phyloP scores from a whole-genome alignment of 1,140 invertebrate species.

The Antheraea mylitta region DNA sequence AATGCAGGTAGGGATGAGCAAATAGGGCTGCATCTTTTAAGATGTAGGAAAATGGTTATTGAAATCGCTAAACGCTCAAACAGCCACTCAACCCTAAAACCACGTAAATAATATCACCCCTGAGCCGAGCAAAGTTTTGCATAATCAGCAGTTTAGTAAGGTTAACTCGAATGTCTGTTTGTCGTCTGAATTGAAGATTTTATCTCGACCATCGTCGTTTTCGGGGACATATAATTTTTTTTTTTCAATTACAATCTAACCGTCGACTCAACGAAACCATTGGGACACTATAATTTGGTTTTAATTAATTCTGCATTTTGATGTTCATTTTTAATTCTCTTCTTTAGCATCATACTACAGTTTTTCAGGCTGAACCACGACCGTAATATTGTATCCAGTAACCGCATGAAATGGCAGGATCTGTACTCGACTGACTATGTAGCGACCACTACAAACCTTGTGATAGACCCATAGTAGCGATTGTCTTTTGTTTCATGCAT shows the following conservation, averaged over 20 bases:
- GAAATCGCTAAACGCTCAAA: background rate
- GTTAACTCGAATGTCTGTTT: slow-evolving; percentile 11
- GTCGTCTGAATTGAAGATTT: slow-evolving; percentile 17
- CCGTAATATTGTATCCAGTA: too few relatives aligned
- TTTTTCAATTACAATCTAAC: background rate
- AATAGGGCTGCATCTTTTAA: too few relatives aligned
- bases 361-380: too few relatives aligned
- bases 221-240: background rate
- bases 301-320: background rate
- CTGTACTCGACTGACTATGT: too few relatives aligned
- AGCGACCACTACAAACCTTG: too few relatives aligned
- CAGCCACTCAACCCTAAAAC: background rate
- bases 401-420: too few relatives aligned
- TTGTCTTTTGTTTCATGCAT: too few relatives aligned
- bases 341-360: background rate
- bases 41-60: background rate
- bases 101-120: slow-evolving; percentile 16
- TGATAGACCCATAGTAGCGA: too few relatives aligned
- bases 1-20: too few relatives aligned
- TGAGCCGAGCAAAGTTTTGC: slow-evolving; percentile 17
- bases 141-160: slow-evolving; percentile 21
- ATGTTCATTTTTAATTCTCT: background rate
- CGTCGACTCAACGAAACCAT: background rate
- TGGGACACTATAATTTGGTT: background rate
- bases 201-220: slow-evolving; percentile 11